Evolutionary conservation across 53 echinoderm and acorn worm genomes (phyloP).

Genomic region (Pentamera pediparva): DNA sequence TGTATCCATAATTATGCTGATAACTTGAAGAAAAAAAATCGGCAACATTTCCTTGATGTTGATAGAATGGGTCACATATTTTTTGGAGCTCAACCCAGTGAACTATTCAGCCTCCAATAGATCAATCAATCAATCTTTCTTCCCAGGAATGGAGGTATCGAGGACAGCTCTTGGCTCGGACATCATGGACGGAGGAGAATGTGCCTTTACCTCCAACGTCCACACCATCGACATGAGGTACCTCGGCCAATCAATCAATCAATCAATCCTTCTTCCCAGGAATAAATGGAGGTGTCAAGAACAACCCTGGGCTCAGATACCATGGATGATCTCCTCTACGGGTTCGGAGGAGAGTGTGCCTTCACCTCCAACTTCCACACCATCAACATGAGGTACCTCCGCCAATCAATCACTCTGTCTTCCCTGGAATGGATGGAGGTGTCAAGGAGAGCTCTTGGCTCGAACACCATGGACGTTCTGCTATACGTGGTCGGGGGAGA

Average conservation of each 20-base stretch:
- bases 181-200: slow-evolving; percentile 86
- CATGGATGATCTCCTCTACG: slow-evolving; percentile 65
- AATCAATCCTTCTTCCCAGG: slow-evolving; percentile 77
- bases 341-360: slow-evolving; percentile 89
- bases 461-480: slow-evolving; percentile 68
- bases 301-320: slow-evolving; percentile 85
- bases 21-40: too few relatives aligned
- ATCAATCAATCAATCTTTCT: too few relatives aligned
- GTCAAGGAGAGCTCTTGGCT: slow-evolving; percentile 83
- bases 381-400: slow-evolving; percentile 83
- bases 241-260: slow-evolving; percentile 78
- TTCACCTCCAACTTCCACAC: slow-evolving; percentile 60
- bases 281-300: slow-evolving; percentile 78
- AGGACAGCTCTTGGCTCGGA: slow-evolving; percentile 93
- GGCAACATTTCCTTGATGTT: too few relatives aligned
- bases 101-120: background rate
- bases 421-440: slow-evolving; percentile 82
- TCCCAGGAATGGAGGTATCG: slow-evolving; percentile 91
- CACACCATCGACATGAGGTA: slow-evolving; percentile 90
- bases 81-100: background rate
- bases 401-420: too few relatives aligned
- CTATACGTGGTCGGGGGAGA: slow-evolving; percentile 86
- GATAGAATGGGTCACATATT: too few relatives aligned
- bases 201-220: slow-evolving; percentile 71
- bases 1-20: too few relatives aligned